Base-by-base conservation (phyloP, 2,888 invertebrate species). In the Ornithoptera priamus region DNA sequence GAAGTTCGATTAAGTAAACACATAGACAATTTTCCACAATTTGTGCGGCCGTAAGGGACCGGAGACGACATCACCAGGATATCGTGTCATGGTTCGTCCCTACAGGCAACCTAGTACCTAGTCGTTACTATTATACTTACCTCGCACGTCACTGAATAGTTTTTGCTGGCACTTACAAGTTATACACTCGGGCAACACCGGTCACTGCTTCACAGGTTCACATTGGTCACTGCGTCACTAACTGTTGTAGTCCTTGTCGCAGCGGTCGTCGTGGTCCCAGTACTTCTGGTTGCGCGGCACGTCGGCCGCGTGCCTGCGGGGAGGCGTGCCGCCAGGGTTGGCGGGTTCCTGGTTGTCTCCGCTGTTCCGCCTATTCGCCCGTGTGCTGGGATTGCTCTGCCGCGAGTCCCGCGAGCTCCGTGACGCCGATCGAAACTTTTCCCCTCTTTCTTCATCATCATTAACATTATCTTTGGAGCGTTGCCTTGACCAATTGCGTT, bases 251-350 rank as follows among this genome's bases (percentile, higher is more conserved):
- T 92, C 92, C 61, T 86, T 90, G 67, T 92, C 92, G 74, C 90
- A 91, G 3, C 92, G 76, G 22, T 92, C 92, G 58, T 92, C 92
- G 36, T 92, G 92, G 74, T 91, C 92, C 92, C 92, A 92, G 58
- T 92, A 92, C 67, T 91, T 92, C 1, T 88, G 83, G 73, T 85
- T 90, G 60, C 92, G 77, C 0, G 92, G 92, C 0, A 91, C 91
- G 6, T 92, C 92, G 0, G 86, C 83, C 0, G 89, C 91, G 39
- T 90, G 90, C 42, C 88, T 79, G 3, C 85, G 73, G 0, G 83
- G 83, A 0, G 85, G 86, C 0, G 85, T 82, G 67, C 85, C 88
- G 0, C 77, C 80, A 0, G 75, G 68, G 15, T 53, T 67, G 0
- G 36, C 70, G 1, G 62, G 71, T 62, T 74, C 75, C 1, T 75